These are phyloP conservation scores for Geophilus truncorum DNA, from an alignment of 2,888 invertebrate genomes.

Conservation along the genomic window DNA sequence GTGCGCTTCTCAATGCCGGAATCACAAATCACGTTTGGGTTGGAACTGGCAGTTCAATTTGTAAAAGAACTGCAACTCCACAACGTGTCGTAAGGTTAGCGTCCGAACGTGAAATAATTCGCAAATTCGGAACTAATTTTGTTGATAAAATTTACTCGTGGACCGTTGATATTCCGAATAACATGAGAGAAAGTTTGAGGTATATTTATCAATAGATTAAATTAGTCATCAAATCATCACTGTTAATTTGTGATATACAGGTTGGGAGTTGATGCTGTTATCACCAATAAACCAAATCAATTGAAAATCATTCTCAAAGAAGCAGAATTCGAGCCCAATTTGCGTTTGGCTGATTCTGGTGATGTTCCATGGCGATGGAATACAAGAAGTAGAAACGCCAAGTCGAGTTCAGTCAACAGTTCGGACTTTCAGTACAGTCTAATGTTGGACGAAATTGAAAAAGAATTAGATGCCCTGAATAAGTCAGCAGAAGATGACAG, in stretches of 20 bases:
- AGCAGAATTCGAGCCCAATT: neutral
- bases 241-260: neutral
- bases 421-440: neutral
- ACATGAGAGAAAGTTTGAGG: neutral
- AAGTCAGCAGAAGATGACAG: neutral
- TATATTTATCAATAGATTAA: neutral
- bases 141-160: neutral
- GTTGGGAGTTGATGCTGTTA: conserved; percentile 3
- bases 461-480: neutral
- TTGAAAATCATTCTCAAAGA: neutral
- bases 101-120: neutral
- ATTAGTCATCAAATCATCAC: neutral
- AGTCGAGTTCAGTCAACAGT: neutral
- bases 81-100: neutral
- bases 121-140: neutral
- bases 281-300: neutral
- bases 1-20: neutral
- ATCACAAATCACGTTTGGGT: neutral
- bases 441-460: neutral
- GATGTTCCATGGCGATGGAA: conserved; percentile 1
- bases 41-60: neutral
- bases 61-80: neutral
- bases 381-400: neutral
- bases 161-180: neutral
- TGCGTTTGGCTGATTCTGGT: neutral